These are phyloP conservation scores for Parazoanthus atlanticus DNA, from an alignment of 92 coral and sea anemone species.

Conservation along the genomic window DNA sequence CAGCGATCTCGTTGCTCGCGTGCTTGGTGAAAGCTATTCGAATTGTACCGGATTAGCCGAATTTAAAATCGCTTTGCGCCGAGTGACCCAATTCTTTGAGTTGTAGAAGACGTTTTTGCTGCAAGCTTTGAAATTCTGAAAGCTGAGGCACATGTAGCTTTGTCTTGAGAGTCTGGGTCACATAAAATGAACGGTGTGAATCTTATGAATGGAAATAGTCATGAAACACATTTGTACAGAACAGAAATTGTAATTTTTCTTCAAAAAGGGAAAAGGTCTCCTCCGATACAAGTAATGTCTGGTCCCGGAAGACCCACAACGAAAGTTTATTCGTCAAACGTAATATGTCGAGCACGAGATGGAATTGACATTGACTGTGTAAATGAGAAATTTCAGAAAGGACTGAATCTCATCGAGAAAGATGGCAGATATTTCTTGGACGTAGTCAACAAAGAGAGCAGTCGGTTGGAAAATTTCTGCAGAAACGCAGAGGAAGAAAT, in stretches of 20 bases:
- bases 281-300: constrained; percentile 76
- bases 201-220: constrained; percentile 67
- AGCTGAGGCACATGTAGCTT: constrained; percentile 10
- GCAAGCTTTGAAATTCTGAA: not conserved
- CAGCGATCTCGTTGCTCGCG: constrained; percentile 24
- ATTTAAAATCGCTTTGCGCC: constrained; percentile 17
- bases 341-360: constrained; percentile 49
- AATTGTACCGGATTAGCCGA: constrained; percentile 1
- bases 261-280: constrained; percentile 70
- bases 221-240: constrained; percentile 50
- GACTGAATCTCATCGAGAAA: constrained; percentile 66
- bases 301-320: constrained; percentile 60
- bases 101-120: not conserved
- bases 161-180: not conserved
- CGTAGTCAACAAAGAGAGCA: constrained; percentile 76
- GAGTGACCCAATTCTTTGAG: not conserved
- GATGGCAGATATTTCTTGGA: constrained; percentile 88
- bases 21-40: constrained; percentile 1
- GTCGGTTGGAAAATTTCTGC: constrained; percentile 72
- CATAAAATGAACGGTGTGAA: constrained; percentile 55
- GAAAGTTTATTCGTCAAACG: constrained; percentile 76
- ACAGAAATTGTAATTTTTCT: constrained; percentile 83
- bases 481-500: constrained; percentile 76
- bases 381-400: constrained; percentile 77
- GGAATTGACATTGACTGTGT: constrained; percentile 61